Conservation (phyloP, 2,888 invertebrate genomes). For the Polia nebulosa region DNA sequence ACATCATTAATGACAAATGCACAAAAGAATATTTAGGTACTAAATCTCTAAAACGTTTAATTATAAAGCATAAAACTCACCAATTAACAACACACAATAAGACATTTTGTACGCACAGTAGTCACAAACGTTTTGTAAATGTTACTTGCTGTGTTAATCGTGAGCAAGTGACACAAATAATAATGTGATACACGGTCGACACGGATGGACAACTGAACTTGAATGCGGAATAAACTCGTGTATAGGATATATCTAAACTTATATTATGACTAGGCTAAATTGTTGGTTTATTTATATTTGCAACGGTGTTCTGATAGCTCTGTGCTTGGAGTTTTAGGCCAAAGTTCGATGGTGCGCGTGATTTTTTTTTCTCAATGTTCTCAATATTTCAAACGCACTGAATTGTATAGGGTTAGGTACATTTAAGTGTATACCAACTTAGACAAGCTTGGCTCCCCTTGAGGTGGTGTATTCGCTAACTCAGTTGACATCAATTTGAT, state of each 20-base stretch:
- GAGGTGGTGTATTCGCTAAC: no score
- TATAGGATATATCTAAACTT: neutral
- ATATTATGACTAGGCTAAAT: neutral
- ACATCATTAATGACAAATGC: neutral
- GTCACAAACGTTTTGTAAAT: conserved; percentile 72
- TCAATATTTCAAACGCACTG: no score
- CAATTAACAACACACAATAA: conserved; percentile 72
- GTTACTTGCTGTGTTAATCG: conserved; percentile 73
- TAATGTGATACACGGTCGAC: conserved; percentile 67
- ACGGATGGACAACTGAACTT: conserved; percentile 32
- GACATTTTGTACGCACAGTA: conserved; percentile 70
- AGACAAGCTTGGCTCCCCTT: no score
- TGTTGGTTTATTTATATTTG: neutral
- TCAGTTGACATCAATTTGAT: no score
- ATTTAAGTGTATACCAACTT: no score
- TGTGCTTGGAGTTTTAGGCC: no score
- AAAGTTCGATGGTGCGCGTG: no score
- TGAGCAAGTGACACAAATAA: conserved; percentile 74
- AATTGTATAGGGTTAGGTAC: no score
- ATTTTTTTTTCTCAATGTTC: no score
- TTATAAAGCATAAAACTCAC: conserved; percentile 72
- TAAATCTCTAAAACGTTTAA: neutral
- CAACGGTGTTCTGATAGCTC: no score
- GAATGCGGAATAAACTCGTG: neutral
- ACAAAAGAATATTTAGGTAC: neutral